phyloP scores from a whole-genome alignment of 2,797 vertebrate genomes.

The Paramormyrops hopkinsi region DNA sequence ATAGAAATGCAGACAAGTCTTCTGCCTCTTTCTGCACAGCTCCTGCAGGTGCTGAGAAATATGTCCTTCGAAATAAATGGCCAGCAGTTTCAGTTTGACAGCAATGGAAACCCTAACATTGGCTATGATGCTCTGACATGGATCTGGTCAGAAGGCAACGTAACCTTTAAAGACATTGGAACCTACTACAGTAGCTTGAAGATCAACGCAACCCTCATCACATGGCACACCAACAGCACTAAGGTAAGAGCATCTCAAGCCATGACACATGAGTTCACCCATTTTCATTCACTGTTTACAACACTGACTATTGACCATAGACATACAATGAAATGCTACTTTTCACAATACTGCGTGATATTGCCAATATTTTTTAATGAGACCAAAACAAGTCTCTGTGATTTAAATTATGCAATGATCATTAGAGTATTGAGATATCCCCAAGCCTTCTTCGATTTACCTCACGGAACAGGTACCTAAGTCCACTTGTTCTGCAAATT shows the following conservation, averaged over 20 bases:
- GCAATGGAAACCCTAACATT: conserved; percentile 58
- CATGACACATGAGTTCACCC: not conserved
- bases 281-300: not conserved
- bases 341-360: not conserved
- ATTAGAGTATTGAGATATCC: not conserved
- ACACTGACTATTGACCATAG: not conserved
- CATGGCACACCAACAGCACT: conserved; percentile 55
- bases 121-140: conserved; percentile 68
- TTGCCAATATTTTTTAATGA: not conserved
- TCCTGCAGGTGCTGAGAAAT: conserved; percentile 64
- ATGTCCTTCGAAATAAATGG: conserved; percentile 51
- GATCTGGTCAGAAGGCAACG: conserved; percentile 49
- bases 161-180: conserved; percentile 55
- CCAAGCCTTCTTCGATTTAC: not conserved
- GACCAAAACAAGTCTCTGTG: not conserved
- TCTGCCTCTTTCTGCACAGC: conserved; percentile 50
- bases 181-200: conserved; percentile 38
- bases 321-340: not conserved
- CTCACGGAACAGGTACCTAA: conserved; percentile 57
- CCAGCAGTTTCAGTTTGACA: conserved; percentile 57
- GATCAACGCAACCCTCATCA: conserved; percentile 44
- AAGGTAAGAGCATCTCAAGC: conserved; percentile 43
- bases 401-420: not conserved
- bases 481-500: conserved; percentile 72
- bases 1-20: not conserved